Conservation (phyloP, 1,140 invertebrate genomes). For the Zelostemma sp. region DNA sequence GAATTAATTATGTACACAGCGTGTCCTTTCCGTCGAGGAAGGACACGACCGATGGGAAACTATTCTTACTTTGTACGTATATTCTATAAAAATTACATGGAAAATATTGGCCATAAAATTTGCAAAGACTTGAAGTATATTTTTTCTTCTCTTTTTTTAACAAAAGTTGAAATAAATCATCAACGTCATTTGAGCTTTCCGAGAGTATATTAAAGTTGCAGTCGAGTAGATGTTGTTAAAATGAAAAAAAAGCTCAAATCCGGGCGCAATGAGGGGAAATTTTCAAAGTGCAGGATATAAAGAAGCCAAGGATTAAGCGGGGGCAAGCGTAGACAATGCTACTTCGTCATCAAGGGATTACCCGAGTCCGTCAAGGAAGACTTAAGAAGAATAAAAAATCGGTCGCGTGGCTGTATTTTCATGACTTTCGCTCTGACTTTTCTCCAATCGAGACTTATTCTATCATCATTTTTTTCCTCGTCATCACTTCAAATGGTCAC, state of each 20-base stretch:
- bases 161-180: no score
- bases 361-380: slow-evolving; percentile 33
- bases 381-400: slow-evolving; percentile 43
- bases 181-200: no score
- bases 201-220: no score
- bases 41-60: background rate
- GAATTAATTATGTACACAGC: slow-evolving; percentile 50
- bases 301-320: slow-evolving; percentile 28
- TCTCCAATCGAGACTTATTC: no score
- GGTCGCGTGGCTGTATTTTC: slow-evolving; percentile 20
- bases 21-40: slow-evolving; percentile 33
- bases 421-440: slow-evolving; percentile 11
- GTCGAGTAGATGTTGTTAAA: no score
- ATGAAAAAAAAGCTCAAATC: no score
- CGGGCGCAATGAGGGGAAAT: slow-evolving; percentile 19
- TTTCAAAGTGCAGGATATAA: slow-evolving; percentile 20
- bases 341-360: slow-evolving; percentile 42
- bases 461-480: slow-evolving; percentile 18
- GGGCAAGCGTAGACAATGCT: slow-evolving; percentile 20
- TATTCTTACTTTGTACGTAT: background rate
- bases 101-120: no score
- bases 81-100: no score
- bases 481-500: background rate
- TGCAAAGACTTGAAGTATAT: no score
- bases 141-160: no score